These are phyloP conservation scores for Eulemur mongoz DNA, from an alignment of 2,797 vertebrate genomes.

Conservation along the genomic window DNA sequence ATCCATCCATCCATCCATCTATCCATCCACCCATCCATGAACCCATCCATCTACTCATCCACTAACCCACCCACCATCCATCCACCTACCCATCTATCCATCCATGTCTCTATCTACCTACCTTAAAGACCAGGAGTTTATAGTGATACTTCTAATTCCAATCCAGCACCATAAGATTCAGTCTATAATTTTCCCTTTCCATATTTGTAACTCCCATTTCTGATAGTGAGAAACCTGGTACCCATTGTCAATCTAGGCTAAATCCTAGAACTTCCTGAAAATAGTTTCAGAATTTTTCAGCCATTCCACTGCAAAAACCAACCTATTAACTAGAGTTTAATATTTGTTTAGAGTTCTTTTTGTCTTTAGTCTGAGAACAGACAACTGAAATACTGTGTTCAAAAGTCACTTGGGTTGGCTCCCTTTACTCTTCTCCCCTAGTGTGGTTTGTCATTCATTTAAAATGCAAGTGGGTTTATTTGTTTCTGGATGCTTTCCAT, in stretches of 20 bases:
- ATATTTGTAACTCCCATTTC: neutral
- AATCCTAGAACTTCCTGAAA: neutral
- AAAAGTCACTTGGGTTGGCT: neutral
- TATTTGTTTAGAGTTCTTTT: neutral
- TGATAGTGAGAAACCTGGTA: neutral
- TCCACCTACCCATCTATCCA: neutral
- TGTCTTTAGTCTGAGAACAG: neutral
- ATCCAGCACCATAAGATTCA: neutral
- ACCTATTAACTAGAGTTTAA: neutral
- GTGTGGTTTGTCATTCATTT: neutral
- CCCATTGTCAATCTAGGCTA: neutral
- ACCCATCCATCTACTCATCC: no score
- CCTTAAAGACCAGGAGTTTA: neutral
- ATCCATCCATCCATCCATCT: no score
- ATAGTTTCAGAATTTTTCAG: neutral
- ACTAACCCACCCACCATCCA: neutral
- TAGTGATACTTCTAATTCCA: neutral
- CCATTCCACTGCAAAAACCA: neutral
- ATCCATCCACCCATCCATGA: neutral
- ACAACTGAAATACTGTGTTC: neutral
- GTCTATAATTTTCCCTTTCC: neutral
- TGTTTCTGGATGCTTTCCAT: neutral
- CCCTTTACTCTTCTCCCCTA: accelerated
- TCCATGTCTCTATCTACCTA: no score
- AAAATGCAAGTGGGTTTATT: neutral